phyloP scores from a whole-genome alignment of 2,888 invertebrate genomes.

The Heliconius cydno region DNA sequence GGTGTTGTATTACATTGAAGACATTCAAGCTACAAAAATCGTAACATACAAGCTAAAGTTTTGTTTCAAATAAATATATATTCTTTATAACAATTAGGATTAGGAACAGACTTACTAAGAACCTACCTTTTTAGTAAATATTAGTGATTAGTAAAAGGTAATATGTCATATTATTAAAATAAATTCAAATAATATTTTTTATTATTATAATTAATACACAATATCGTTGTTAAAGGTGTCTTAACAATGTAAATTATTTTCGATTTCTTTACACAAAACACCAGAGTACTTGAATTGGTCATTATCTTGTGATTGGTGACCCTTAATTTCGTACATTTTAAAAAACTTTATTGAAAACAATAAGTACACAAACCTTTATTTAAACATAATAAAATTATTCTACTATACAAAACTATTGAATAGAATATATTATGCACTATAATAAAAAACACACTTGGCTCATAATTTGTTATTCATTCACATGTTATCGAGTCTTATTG shows the following conservation, averaged over 20 bases:
- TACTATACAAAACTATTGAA: neutral
- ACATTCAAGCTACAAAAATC: constrained; percentile 7
- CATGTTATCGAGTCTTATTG: constrained; percentile 62
- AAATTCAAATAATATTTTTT: neutral
- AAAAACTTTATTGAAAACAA: neutral
- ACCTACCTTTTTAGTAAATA: neutral
- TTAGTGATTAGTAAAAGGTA: neutral
- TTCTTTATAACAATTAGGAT: neutral
- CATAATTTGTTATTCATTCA: constrained; percentile 60
- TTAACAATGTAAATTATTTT: neutral
- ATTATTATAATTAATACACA: neutral
- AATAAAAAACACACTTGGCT: constrained; percentile 61
- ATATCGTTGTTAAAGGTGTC: neutral
- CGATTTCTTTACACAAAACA: neutral
- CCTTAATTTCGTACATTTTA: neutral
- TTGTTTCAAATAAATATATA: neutral
- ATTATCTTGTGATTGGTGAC: constrained; percentile 5
- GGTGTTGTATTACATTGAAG: constrained; percentile 32
- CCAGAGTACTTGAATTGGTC: neutral
- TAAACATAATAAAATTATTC: neutral
- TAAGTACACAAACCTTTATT: neutral
- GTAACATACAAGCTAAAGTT: neutral
- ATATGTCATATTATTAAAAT: neutral
- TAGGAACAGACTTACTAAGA: neutral
- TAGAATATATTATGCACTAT: constrained; percentile 53